Evolutionary conservation across 2,797 vertebrate genomes (phyloP), one percentile per base, ranked within the genome.

Genomic region (Oreonectes daqikongensis): DNA sequence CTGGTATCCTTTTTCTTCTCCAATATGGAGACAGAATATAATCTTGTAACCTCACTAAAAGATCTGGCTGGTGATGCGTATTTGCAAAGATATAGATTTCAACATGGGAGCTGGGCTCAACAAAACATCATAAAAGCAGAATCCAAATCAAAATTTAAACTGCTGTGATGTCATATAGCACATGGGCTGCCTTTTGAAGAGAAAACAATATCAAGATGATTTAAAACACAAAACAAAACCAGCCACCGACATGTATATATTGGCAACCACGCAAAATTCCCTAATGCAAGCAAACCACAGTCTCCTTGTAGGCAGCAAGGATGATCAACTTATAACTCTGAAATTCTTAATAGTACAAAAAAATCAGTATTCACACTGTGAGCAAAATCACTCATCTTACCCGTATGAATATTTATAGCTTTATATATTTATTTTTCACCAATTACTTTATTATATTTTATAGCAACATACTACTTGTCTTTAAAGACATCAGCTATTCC

Each of bases 21-120:
- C 92, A 92, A 93, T 93, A 92, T 94, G 93, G 92, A 93, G 92
- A 90, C 83, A 71, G 87, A 88, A 84, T 84, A 89, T 66, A 64
- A 88, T 86, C 82, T 80, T 83, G 17, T 59, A 70, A 68, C 74
- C 48, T 89, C 81, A 85, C 84, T 87, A 75, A 87, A 59, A 85
- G 81, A 82, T 86, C 83, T 82, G 65, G 79, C 88, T 83, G 83
- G 80, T 82, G 84, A 90, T 81, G 82, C 17, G 35, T 72, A 28
- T 35, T 68, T 52, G 65, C 63, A 66, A 70, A 82, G 85, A 86
- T 86, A 86, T 66, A 83, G 88, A 52, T 32, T 80, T 61, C 0
- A 4, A 50, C 17, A 3, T 28, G 26, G 38, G 14, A 68, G 44
- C 68, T 53, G 61, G 69, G 57, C 57, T 61, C 28, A 40, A 42